Conservation (phyloP, 2,888 invertebrate species). For the Perizoma flavofasciatum region DNA sequence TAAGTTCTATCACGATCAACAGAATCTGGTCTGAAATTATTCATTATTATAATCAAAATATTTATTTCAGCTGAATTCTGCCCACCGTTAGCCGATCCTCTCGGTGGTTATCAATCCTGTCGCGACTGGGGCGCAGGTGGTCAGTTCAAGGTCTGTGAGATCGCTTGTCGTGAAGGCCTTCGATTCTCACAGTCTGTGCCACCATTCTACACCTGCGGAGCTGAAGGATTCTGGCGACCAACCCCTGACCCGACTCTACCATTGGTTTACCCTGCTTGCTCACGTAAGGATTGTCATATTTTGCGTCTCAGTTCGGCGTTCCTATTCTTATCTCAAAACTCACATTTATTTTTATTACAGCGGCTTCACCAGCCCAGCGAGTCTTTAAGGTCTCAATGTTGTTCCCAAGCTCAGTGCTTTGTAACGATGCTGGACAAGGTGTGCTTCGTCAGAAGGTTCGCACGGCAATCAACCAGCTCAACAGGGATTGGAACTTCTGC, state of each 20-base stretch:
- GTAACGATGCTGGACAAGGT: conserved; percentile 97
- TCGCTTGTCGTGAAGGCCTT: conserved; percentile 92
- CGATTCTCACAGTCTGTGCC: conserved; percentile 97
- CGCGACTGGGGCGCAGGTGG: conserved; percentile 98
- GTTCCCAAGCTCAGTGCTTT: conserved; percentile 98
- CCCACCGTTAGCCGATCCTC: conserved; percentile 93
- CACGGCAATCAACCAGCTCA: conserved; percentile 94
- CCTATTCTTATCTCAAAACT: conserved; percentile 26
- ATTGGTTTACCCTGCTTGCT: conserved; percentile 95
- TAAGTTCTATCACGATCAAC: conserved; percentile 73
- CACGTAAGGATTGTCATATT: conserved; percentile 85
- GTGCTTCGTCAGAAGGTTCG: conserved; percentile 95
- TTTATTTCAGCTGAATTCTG: conserved; percentile 92
- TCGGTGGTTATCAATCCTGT: conserved; percentile 95
- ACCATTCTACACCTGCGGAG: conserved; percentile 98
- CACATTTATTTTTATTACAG: conserved; percentile 65
- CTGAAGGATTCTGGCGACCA: conserved; percentile 98
- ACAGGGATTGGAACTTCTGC: conserved; percentile 98
- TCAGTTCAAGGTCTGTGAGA: conserved; percentile 97
- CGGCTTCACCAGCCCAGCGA: conserved; percentile 95
- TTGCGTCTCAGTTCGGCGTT: neutral
- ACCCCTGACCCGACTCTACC: conserved; percentile 91
- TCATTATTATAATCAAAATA: neutral
- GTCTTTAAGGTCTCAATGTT: conserved; percentile 97
- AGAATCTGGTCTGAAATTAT: neutral